These are phyloP conservation scores for Pipistrellus kuhlii DNA, from an alignment of 2,797 vertebrate genomes.

Conservation along the genomic window DNA sequence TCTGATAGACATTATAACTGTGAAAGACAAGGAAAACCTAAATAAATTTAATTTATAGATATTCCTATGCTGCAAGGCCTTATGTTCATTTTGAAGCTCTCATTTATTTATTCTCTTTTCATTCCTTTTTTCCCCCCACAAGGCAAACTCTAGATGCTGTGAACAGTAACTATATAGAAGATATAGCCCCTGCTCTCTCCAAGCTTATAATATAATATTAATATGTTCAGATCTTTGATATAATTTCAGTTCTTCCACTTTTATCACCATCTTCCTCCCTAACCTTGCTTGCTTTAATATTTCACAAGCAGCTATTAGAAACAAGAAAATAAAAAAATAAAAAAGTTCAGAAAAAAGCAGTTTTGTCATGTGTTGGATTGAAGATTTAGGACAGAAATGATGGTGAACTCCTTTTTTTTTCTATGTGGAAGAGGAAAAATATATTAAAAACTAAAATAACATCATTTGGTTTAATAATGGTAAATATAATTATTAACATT, in stretches of 20 bases:
- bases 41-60: neutral
- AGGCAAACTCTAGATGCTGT: neutral
- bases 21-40: neutral
- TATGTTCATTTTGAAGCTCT: neutral
- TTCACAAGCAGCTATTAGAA: neutral
- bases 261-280: neutral
- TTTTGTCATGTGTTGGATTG: neutral
- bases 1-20: neutral
- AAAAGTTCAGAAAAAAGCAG: neutral
- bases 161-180: neutral
- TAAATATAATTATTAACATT: constrained; percentile 11
- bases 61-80: neutral
- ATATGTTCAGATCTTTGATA: neutral
- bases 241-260: neutral
- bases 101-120: neutral
- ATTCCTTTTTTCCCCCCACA: neutral
- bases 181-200: neutral
- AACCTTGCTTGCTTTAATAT: neutral
- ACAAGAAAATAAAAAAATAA: neutral
- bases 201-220: neutral
- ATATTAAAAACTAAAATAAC: neutral
- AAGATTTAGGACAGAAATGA: neutral
- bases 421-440: neutral
- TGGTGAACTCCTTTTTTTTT: neutral
- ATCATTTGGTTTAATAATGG: neutral